Conservation (phyloP, 2,797 vertebrate genomes). For the Lepilemur septentrionalis region DNA sequence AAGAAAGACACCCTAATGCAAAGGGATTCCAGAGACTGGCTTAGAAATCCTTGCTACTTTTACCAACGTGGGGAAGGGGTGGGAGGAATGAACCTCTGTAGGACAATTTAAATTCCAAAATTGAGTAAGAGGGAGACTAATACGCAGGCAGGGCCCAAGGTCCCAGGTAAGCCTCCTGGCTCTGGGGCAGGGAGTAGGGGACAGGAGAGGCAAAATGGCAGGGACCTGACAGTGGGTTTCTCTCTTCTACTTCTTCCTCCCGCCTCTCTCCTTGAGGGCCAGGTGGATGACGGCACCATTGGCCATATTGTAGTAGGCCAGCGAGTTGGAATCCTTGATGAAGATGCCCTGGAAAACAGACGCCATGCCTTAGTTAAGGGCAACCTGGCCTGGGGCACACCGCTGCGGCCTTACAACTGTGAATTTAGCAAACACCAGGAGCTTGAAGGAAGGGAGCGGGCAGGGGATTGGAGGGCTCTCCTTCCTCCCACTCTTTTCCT, state of each 20-base stretch:
- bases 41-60: not conserved
- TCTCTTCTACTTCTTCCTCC: constrained; percentile 93
- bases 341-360: constrained; percentile 94
- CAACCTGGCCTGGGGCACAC: not conserved
- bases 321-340: constrained; percentile 99
- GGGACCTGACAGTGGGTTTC: not conserved
- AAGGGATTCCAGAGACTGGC: not conserved
- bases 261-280: constrained; percentile 98
- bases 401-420: not conserved
- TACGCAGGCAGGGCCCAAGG: not conserved
- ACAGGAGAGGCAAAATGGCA: not conserved
- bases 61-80: not conserved
- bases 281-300: constrained; percentile 96
- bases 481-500: not conserved
- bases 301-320: constrained; percentile 99
- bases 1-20: constrained; percentile 15
- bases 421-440: not conserved
- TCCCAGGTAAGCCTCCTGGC: not conserved
- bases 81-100: not conserved
- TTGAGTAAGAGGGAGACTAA: constrained; percentile 10
- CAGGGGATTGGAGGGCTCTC: not conserved
- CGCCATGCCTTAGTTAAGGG: fast-evolving
- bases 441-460: not conserved
- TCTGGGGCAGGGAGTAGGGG: not conserved
- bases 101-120: constrained; percentile 19